Evolutionary conservation across 1,140 invertebrate species (phyloP).

Genomic region (Brachionus asplanchnoidis): DNA sequence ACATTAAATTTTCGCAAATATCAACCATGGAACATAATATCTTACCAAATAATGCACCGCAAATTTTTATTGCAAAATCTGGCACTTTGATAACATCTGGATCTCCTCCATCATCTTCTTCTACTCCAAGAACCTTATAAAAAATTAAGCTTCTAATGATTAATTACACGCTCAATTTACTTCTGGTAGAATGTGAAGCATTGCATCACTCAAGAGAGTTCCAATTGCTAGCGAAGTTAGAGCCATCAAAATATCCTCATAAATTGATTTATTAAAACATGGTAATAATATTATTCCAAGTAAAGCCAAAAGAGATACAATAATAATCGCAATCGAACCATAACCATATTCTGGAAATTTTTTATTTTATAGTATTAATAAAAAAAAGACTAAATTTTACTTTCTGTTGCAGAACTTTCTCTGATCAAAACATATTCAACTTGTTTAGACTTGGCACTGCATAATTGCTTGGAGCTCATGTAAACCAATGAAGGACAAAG

Average conservation of each 20-base stretch:
- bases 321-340: constrained; percentile 13
- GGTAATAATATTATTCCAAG: constrained; percentile 27
- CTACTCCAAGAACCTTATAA: constrained; percentile 12
- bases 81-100: background rate
- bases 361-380: background rate
- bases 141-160: background rate
- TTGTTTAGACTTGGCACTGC: background rate
- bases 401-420: background rate
- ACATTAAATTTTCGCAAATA: background rate
- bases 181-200: constrained; percentile 57
- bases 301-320: constrained; percentile 17
- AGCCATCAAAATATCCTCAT: constrained; percentile 29
- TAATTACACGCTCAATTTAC: background rate
- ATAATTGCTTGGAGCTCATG: background rate
- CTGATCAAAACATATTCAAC: background rate
- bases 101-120: constrained; percentile 18
- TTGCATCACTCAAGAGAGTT: constrained; percentile 55
- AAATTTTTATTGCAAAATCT: constrained; percentile 8
- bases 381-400: background rate
- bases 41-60: constrained; percentile 12
- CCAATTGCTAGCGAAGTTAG: constrained; percentile 53
- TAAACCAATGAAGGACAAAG: constrained; percentile 10
- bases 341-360: constrained; percentile 32
- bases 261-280: constrained; percentile 29
- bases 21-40: background rate